Conservation (phyloP, 2,113 vertebrate species). For the Epinephelus lanceolatus region DNA sequence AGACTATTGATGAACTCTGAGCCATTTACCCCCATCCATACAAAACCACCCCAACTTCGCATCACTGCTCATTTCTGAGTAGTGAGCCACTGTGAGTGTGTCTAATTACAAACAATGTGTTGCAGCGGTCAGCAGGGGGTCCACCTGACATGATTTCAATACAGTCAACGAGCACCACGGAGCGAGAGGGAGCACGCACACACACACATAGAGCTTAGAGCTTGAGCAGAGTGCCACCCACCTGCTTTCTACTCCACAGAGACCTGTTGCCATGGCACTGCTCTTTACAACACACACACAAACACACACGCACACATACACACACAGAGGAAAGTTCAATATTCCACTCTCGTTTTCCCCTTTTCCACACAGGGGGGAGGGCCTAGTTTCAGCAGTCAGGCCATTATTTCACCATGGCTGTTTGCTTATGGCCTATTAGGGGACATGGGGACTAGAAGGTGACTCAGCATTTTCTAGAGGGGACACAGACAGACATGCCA, state of each 20-base stretch:
- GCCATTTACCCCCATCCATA: conserved; percentile 26
- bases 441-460: conserved; percentile 52
- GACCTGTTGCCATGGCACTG: conserved; percentile 82
- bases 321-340: conserved; percentile 62
- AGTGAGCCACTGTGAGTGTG: conserved; percentile 41
- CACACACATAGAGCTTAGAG: conserved; percentile 22
- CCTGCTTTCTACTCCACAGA: conserved; percentile 65
- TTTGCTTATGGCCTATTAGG: conserved; percentile 71
- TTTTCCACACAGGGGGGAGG: conserved; percentile 62
- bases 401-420: conserved; percentile 71
- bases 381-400: conserved; percentile 63
- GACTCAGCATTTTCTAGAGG: conserved; percentile 63
- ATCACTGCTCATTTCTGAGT: conserved; percentile 57
- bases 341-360: conserved; percentile 75
- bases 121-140: conserved; percentile 60
- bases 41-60: conserved; percentile 38
- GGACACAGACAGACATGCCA: conserved; percentile 25
- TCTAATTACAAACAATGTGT: conserved; percentile 68
- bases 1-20: conserved; percentile 42
- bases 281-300: conserved; percentile 59
- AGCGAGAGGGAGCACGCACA: conserved; percentile 29
- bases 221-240: conserved; percentile 68
- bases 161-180: conserved; percentile 22
- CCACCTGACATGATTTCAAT: conserved; percentile 70
- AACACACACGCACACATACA: conserved; percentile 2